Evolutionary conservation across 2,113 vertebrate genomes (phyloP).

Genomic region (Pteruthius melanotis): DNA sequence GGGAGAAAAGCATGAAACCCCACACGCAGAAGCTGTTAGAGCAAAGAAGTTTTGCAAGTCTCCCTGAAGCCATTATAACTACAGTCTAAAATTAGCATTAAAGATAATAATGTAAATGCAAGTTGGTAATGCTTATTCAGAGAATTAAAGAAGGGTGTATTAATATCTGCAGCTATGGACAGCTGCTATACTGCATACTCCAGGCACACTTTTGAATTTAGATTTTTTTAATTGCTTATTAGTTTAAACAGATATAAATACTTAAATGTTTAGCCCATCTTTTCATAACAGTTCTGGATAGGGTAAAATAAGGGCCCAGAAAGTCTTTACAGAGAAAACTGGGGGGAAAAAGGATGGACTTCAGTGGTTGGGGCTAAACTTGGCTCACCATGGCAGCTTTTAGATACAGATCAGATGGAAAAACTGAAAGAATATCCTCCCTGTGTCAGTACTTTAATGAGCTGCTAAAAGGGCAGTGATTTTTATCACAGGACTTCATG

Average conservation of each 20-base stretch:
- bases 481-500: background rate
- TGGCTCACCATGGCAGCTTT: background rate
- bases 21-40: background rate
- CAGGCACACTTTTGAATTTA: background rate
- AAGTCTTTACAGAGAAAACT: background rate
- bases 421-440: background rate
- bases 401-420: background rate
- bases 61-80: background rate
- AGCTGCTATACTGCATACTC: background rate
- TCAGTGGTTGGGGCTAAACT: background rate
- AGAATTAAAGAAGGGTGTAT: background rate
- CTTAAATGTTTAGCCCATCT: background rate
- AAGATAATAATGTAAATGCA: background rate
- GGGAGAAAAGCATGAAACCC: background rate
- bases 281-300: background rate
- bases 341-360: accelerated
- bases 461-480: background rate
- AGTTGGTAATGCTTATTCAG: background rate
- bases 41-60: background rate
- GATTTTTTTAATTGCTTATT: background rate
- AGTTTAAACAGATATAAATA: background rate
- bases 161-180: background rate
- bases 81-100: background rate
- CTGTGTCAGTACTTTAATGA: background rate
- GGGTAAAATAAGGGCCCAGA: background rate